Percentiles rank a stretch among this genome's conserved stretches.
phyloP scores from a whole-genome alignment of 2,888 invertebrate species.

The Plutella xylostella region DNA sequence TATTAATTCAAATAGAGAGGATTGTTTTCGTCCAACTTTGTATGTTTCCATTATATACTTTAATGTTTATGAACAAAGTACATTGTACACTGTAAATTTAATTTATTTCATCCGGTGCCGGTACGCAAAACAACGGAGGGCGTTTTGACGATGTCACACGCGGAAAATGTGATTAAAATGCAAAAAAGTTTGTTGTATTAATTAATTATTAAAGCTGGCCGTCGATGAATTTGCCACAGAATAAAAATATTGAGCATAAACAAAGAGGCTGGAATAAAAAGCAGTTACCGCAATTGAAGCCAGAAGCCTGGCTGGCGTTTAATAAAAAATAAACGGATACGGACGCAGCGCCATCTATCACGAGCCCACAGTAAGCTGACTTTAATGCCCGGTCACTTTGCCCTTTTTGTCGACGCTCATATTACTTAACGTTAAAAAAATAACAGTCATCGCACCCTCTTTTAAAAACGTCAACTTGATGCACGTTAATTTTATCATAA shows the following conservation, averaged over 20 bases:
- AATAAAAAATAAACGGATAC: conserved; percentile 59
- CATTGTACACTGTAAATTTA: too few relatives aligned
- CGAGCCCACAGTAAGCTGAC: conserved; percentile 62
- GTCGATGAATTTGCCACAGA: neutral
- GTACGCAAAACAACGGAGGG: too few relatives aligned
- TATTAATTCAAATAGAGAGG: too few relatives aligned
- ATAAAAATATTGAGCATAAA: conserved; percentile 26
- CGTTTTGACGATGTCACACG: too few relatives aligned
- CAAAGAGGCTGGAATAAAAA: conserved; percentile 37
- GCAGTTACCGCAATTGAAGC: conserved; percentile 54
- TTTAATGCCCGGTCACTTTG: conserved; percentile 66
- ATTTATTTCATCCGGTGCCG: too few relatives aligned
- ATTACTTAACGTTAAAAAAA: conserved; percentile 51
- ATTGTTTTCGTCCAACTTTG: too few relatives aligned
- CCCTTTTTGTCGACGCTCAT: conserved; percentile 64
- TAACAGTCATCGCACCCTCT: conserved; percentile 46
- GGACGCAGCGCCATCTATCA: conserved; percentile 54
- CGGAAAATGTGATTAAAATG: too few relatives aligned
- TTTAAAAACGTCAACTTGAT: conserved; percentile 54
- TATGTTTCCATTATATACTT: too few relatives aligned
- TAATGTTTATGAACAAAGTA: too few relatives aligned
- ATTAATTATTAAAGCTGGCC: neutral
- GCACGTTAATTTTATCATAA: too few relatives aligned
- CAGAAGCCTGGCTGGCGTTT: conserved; percentile 52
- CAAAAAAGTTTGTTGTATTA: too few relatives aligned